These are phyloP conservation scores for Erpetoichthys calabaricus DNA, from an alignment of 2,797 vertebrate species.

Conservation along the genomic window DNA sequence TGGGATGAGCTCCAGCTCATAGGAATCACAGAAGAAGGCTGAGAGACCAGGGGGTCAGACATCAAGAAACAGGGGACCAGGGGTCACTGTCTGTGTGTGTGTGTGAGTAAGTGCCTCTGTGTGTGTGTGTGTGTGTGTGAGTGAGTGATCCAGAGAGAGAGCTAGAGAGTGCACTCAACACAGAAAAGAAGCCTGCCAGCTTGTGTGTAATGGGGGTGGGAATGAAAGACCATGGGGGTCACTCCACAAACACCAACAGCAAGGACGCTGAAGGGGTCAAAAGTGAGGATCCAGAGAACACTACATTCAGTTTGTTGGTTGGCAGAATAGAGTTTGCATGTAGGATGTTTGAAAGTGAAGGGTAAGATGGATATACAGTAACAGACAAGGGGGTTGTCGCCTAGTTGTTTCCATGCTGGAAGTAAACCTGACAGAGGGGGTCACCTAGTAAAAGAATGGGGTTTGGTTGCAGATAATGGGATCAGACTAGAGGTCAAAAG, in stretches of 20 bases:
- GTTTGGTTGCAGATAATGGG: conserved; percentile 37
- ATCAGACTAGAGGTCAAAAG: conserved; percentile 52
- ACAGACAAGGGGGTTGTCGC: no score
- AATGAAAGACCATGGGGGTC: conserved; percentile 21
- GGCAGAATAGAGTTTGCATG: not conserved
- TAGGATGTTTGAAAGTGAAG: not conserved
- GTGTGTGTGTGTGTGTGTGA: conserved; percentile 41
- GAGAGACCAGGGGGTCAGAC: conserved; percentile 46
- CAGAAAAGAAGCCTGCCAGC: conserved; percentile 30
- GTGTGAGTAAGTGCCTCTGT: conserved; percentile 52
- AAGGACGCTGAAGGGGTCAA: conserved; percentile 15
- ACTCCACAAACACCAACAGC: conserved; percentile 24
- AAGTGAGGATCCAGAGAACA: not conserved
- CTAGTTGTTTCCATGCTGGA: no score
- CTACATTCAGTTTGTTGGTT: no score
- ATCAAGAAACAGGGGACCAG: conserved; percentile 57
- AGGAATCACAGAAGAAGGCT: conserved; percentile 32
- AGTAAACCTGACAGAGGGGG: conserved; percentile 26
- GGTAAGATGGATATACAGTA: no score
- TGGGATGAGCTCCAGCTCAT: conserved; percentile 36
- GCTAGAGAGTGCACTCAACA: conserved; percentile 48
- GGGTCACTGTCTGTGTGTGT: conserved; percentile 54
- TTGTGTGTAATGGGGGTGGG: conserved; percentile 30
- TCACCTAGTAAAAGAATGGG: conserved; percentile 42
- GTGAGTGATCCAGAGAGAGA: conserved; percentile 39